phyloP scores from a whole-genome alignment of 2,113 vertebrate species.

The Azemiops feae region DNA sequence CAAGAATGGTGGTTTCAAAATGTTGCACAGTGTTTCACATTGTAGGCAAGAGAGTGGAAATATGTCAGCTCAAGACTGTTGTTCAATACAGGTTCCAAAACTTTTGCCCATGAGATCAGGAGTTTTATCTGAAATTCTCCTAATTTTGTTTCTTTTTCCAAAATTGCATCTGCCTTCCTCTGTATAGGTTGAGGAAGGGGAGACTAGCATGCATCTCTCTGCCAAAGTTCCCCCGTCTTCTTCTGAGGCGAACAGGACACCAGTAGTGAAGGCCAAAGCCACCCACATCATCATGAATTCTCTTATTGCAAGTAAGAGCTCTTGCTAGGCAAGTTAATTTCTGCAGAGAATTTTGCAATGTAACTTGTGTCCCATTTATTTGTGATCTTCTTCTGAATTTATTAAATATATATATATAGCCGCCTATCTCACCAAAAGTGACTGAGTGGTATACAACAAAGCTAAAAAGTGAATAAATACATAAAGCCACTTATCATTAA shows the following conservation, averaged over 20 bases:
- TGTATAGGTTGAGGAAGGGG: conserved; percentile 78
- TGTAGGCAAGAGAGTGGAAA: neutral
- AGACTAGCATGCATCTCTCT: conserved; percentile 46
- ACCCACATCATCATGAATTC: conserved; percentile 89
- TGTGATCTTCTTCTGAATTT: neutral
- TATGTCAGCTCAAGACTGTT: neutral
- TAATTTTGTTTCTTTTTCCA: conserved; percentile 8
- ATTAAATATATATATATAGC: neutral
- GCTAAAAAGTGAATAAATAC: neutral
- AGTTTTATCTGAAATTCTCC: neutral
- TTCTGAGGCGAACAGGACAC: conserved; percentile 68
- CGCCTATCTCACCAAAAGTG: neutral
- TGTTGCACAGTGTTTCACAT: neutral
- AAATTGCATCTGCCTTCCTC: conserved; percentile 44
- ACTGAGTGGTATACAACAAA: neutral
- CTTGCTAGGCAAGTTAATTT: neutral
- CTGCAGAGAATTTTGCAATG: accelerated
- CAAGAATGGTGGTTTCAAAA: neutral
- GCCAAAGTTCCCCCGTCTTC: conserved; percentile 54
- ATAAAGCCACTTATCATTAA: neutral
- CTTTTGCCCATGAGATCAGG: neutral
- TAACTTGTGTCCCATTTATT: too few relatives aligned
- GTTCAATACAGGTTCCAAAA: neutral
- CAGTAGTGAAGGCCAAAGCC: conserved; percentile 91
- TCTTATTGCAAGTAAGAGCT: conserved; percentile 88